Conservation (phyloP, 2,797 vertebrate genomes). For the Columba guinea region DNA sequence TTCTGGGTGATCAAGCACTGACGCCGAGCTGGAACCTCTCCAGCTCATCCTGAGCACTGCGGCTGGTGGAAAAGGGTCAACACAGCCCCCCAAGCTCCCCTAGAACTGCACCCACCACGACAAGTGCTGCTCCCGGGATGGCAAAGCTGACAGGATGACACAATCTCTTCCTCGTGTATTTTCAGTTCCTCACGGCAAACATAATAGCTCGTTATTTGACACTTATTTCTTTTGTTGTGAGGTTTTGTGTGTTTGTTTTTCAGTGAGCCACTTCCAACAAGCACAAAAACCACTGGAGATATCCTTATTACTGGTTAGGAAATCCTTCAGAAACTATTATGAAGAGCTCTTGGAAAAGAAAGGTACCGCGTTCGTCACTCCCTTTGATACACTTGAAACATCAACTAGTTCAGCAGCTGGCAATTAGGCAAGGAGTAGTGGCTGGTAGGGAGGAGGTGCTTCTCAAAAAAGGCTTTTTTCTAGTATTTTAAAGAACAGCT, state of each 20-base stretch:
- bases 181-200: not conserved
- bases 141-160: not conserved
- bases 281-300: not conserved
- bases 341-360: not conserved
- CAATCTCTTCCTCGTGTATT: not conserved
- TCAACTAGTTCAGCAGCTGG: not conserved
- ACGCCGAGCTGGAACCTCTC: not conserved
- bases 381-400: not conserved
- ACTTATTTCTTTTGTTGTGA: not conserved
- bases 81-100: not conserved
- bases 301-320: not conserved
- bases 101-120: not conserved
- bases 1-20: not conserved
- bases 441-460: not conserved
- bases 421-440: not conserved
- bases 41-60: not conserved
- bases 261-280: not conserved
- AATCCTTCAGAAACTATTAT: not conserved
- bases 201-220: not conserved
- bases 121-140: not conserved
- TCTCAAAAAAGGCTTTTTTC: not conserved
- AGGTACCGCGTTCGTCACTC: not conserved
- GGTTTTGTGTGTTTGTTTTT: conserved; percentile 1
- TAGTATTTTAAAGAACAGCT: not conserved
- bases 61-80: not conserved